Percentiles rank a stretch among this genome's conserved stretches.
phyloP scores from a whole-genome alignment of 2,113 vertebrate species.

The Chunga burmeisteri region DNA sequence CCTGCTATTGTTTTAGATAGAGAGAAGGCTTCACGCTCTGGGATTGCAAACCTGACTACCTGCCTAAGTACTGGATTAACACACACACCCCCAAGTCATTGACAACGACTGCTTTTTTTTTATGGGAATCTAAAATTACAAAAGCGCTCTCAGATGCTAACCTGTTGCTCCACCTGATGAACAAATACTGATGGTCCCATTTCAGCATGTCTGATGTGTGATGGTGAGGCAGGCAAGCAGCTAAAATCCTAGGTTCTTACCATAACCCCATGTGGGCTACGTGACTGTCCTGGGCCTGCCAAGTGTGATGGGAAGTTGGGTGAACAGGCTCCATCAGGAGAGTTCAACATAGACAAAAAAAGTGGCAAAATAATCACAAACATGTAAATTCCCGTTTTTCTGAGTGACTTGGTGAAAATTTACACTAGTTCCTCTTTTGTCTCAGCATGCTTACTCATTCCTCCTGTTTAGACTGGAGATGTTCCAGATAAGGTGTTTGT shows the following conservation, averaged over 20 bases:
- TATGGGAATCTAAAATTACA: not conserved
- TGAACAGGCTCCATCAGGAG: not conserved
- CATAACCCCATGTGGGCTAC: not conserved
- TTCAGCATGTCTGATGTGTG: not conserved
- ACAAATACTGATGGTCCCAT: not conserved
- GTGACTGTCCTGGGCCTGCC: not conserved
- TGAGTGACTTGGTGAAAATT: not conserved
- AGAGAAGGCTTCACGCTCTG: not conserved
- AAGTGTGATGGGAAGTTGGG: not conserved
- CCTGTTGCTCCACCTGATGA: not conserved
- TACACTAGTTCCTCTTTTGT: not conserved
- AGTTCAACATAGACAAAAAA: not conserved
- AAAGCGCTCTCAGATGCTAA: not conserved
- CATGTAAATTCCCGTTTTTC: not conserved
- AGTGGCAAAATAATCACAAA: not conserved
- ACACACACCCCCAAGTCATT: not conserved
- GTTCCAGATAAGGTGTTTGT: not conserved
- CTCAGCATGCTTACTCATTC: not conserved
- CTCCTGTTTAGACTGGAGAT: not conserved
- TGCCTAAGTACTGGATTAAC: not conserved
- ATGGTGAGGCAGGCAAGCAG: not conserved
- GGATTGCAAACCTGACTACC: not conserved
- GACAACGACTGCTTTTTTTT: not conserved
- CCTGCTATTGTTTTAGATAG: not conserved
- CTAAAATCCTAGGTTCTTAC: not conserved